A percentile compares a stretch with the other conserved stretches of the same genome.
phyloP scores from a whole-genome alignment of 2,888 invertebrate species.

The Mesoligia furuncula region DNA sequence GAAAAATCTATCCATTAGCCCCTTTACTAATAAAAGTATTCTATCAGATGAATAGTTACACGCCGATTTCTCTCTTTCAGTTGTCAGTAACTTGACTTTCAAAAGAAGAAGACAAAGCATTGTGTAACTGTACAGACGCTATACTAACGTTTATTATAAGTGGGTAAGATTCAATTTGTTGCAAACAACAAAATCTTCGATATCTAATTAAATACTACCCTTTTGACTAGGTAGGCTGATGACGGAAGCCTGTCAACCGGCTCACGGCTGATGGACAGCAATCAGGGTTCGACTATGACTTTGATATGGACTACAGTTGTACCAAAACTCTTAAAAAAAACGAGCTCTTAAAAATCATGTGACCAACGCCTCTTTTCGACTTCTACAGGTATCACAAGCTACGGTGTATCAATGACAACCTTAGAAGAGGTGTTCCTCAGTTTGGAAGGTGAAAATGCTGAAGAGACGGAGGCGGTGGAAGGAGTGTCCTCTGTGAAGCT shows the following conservation, averaged over 20 bases:
- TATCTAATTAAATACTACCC: not conserved
- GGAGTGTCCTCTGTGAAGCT: conserved; percentile 94
- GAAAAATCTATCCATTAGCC: not conserved
- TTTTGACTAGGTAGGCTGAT: not conserved
- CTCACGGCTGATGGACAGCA: not conserved
- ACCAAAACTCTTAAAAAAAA: not conserved
- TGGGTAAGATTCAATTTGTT: not conserved
- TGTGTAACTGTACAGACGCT: too few species aligned
- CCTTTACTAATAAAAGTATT: too few species aligned
- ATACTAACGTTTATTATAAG: too few species aligned
- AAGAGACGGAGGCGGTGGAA: conserved; percentile 92
- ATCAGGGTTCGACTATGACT: not conserved
- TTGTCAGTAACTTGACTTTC: too few species aligned
- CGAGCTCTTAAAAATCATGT: not conserved
- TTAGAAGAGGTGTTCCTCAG: conserved; percentile 96
- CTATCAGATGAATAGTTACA: too few species aligned
- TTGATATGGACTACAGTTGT: not conserved
- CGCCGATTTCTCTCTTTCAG: too few species aligned
- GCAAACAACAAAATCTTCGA: not conserved
- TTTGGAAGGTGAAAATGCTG: conserved; percentile 92
- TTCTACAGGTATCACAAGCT: conserved; percentile 92
- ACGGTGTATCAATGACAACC: conserved; percentile 97
- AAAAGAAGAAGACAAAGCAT: too few species aligned
- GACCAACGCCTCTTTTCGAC: not conserved
- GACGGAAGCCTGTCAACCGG: not conserved